phyloP scores from a whole-genome alignment of 1,140 invertebrate genomes.

The Chrysomallon squamiferum region DNA sequence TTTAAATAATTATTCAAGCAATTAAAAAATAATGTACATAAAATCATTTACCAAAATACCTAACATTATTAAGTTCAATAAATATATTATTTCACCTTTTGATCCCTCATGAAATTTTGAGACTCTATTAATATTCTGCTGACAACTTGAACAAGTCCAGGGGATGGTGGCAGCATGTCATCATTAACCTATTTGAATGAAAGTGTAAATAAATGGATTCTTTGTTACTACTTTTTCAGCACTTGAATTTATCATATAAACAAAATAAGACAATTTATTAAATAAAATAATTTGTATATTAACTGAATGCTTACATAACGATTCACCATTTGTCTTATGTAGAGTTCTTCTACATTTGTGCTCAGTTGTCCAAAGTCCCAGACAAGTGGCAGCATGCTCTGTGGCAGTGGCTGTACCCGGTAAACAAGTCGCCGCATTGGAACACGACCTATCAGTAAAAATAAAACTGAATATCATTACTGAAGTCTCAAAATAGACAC shows the following conservation, averaged over 20 bases:
- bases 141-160: neutral
- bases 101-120: neutral
- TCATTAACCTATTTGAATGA: neutral
- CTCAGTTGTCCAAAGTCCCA: conserved; percentile 59
- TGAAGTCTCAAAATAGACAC: neutral
- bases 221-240: neutral
- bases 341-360: conserved; percentile 42
- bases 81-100: neutral
- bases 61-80: neutral
- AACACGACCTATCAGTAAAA: conserved; percentile 34
- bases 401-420: conserved; percentile 52
- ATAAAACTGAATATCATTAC: no score
- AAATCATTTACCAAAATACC: neutral
- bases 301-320: conserved; percentile 39
- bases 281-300: no score
- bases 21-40: neutral
- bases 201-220: neutral
- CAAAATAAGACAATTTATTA: neutral
- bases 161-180: neutral
- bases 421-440: conserved; percentile 59
- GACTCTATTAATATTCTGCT: neutral
- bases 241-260: neutral
- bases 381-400: conserved; percentile 53
- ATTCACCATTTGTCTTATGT: conserved; percentile 52
- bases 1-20: no score